Conservation (phyloP, 2,797 vertebrate species). For the Enteromius thamalakanensis region DNA sequence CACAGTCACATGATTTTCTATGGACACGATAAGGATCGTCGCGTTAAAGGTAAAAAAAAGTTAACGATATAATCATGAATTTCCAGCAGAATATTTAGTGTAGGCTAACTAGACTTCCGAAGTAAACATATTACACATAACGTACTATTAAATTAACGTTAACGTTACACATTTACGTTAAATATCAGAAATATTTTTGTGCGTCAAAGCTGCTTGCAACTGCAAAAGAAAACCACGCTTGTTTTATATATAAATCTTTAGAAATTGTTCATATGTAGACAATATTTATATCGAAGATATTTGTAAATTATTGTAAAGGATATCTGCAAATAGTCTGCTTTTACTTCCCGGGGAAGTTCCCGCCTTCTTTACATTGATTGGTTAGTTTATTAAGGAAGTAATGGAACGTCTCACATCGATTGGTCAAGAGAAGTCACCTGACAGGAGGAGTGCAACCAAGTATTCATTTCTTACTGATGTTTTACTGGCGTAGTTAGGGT, state of each 20-base stretch:
- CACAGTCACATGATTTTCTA: neutral
- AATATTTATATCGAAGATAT: neutral
- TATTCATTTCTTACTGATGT: constrained; percentile 4
- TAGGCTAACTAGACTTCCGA: neutral
- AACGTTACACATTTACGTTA: neutral
- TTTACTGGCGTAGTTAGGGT: neutral
- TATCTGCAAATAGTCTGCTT: neutral
- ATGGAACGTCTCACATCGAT: neutral
- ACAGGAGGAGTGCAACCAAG: neutral
- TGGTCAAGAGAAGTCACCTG: constrained; percentile 18
- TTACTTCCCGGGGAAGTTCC: neutral
- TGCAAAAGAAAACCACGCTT: neutral
- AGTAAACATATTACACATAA: neutral
- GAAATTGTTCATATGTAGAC: neutral
- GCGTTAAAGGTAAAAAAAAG: neutral
- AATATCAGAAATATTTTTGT: neutral
- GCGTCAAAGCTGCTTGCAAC: neutral
- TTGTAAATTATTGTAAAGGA: neutral
- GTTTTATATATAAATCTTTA: neutral
- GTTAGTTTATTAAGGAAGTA: neutral
- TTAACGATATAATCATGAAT: neutral
- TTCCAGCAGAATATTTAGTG: neutral
- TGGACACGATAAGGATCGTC: neutral
- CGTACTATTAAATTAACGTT: neutral
- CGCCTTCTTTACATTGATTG: constrained; percentile 43